Base-by-base conservation (phyloP, 2,113 vertebrate genomes). In the Chauna torquata region DNA sequence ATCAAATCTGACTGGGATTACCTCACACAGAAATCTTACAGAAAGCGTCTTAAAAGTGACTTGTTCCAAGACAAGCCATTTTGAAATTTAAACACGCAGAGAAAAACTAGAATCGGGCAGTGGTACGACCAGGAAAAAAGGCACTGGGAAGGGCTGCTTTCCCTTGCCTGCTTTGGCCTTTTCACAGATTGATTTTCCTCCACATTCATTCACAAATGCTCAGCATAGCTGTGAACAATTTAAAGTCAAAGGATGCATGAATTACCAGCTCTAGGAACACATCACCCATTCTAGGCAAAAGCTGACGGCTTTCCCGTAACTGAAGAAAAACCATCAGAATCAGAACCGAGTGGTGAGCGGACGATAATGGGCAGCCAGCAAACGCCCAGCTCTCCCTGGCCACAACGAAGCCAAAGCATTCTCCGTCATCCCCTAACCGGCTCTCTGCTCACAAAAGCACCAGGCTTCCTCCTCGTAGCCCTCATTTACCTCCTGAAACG, bases 401-500 rank as follows among this genome's bases (percentile, higher is more conserved):
- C 91, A 90, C 61, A 78, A 93, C 44, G 90, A 97, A 97, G 88
- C 83, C 87, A 86, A 97, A 95, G 88, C 84, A 90, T 50, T 58
- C 8, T 14, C 96, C 40, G 16, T 77, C 76, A 80, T 93, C 92
- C 96, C 94, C 94, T 16, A 92, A 96, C 96, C 88, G 94, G 83
- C 94, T 96, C 88, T 9, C 71, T 92, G 96, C 94, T 95, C 96
- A 92, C 90, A 94, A 96, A 96, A 96, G 94, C 95, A 93, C 95
- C 94, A 88, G 96, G 91, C 90, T 92, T 91, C 92, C 93, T 97
- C 97, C 95, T 84, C 90, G 88, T 86, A 95, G 92, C 95, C 94
- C 96, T 90, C 85, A 88, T 91, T 95, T 96, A 96, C 96, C 94
- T 97, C 96, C 95, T 94, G 96, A 86, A 97, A 96, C 94, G 92